Conservation (phyloP, 2,797 vertebrate genomes). For the Sylvia borin region DNA sequence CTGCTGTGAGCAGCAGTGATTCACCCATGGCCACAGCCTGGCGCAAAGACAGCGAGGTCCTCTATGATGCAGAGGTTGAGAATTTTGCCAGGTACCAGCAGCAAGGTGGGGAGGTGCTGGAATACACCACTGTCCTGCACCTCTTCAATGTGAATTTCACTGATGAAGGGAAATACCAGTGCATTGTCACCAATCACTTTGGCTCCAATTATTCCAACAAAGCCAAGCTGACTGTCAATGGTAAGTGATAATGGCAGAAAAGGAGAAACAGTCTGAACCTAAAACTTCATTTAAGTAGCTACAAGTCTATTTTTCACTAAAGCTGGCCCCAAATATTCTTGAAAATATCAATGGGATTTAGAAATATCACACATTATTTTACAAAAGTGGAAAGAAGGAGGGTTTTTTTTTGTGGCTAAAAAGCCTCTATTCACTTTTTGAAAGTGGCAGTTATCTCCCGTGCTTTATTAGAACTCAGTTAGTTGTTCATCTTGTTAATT, state of each 20-base stretch:
- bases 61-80: conserved; percentile 78
- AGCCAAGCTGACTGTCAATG: conserved; percentile 84
- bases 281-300: neutral
- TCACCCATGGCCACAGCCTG: conserved; percentile 79
- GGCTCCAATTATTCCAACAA: conserved; percentile 85
- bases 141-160: conserved; percentile 84
- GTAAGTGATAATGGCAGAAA: conserved; percentile 64
- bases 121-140: conserved; percentile 80
- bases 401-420: neutral
- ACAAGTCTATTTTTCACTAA: neutral
- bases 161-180: conserved; percentile 86
- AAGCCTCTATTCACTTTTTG: neutral
- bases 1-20: conserved; percentile 82
- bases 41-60: conserved; percentile 81
- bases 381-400: neutral
- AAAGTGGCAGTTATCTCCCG: neutral
- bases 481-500: neutral
- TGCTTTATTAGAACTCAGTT: neutral
- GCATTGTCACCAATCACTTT: conserved; percentile 84
- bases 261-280: neutral
- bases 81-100: conserved; percentile 81
- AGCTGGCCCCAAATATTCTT: neutral
- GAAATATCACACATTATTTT: neutral
- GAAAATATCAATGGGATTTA: neutral
- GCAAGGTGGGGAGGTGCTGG: conserved; percentile 73